Evolutionary conservation across 2,888 invertebrate genomes (phyloP), one percentile per base, ranked within the genome.

Genomic region (Megalurothrips usitatus): DNA sequence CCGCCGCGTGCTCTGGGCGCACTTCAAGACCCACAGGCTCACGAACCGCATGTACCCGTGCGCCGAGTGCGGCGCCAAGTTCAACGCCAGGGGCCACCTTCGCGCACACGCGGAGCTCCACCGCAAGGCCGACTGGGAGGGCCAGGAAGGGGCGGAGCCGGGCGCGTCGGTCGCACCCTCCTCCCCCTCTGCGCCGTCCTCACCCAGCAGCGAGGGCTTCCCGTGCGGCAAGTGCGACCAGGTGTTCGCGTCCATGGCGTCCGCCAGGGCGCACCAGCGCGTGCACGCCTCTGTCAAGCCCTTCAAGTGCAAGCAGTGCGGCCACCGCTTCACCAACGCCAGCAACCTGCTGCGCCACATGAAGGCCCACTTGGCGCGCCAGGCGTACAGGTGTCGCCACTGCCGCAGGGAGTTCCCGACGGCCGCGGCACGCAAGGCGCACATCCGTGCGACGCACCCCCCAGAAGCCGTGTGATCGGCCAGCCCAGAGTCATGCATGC

Each of bases 1-100:
- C 23, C 68, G 68, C 9, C 68, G 23, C 68, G 11, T 68, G 68
- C 68, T 68, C n/a, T 68, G 68, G 68, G 68, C 68, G 68, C 68
- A 68, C 68, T 68, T 23, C 23, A 68, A 68, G 23, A 68, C 68
- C 68, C 58, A 58, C 68, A 68, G 23, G 68, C 68, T 23, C 9
- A 11, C 3, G n/a, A 68, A 23, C 68, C 23, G 23, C 23, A 11
- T 11, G 23, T 68, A 68, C 68, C 23, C 68, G n/a, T 68, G 68
- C 68, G 68, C 6, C 68, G 23, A 68, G 68, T 68, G 68, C 68
- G 68, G 23, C 23, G 68, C 68, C 23, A 4, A 23, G 68, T 68
- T 68, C 23, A 23, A n/a, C 23, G 11, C 68, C n/a, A 11, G 23
- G 23, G 23, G 68, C 23, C n/a, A 11, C 23, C 68, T 68, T 9